Evolutionary conservation across 2,797 vertebrate species (phyloP), one percentile per base, ranked within the genome.

Genomic region (Loriculus beryllinus): DNA sequence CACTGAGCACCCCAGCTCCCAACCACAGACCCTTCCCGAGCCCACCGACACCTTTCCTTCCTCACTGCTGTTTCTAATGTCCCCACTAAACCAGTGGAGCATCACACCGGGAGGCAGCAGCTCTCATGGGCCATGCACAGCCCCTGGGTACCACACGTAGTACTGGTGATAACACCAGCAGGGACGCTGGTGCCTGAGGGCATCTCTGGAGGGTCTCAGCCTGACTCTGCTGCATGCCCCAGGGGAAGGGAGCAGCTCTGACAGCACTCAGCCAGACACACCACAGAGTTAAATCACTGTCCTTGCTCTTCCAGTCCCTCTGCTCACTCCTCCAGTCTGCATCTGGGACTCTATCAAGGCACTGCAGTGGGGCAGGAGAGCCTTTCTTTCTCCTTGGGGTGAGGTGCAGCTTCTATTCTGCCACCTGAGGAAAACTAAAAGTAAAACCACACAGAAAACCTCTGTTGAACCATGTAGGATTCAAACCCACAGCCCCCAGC

Each of bases 1-100:
- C 29, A 28, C 33, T 19, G 22, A 68, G 19, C 0, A 20, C 39
- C 15, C 0, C 0, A 5, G 3, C 16, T 54, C 16, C 23, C 42
- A 37, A 6, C 2, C 9, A 6, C 9, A 29, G 75, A 33, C 4
- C 8, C 3, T 63, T 60, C 23, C 28, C 3, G 2, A 54, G 9
- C 20, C 31, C 56, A 59, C 23, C 1, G 9, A 40, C 12, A 22
- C 10, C 14, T 26, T 45, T 76, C 8, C 28, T 26, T 65, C 54
- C 14, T 88, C 59, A 15, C 21, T 8, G 15, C 25, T 45, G 51
- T 62, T 28, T 45, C 51, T 56, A 28, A 35, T 2, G 3, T n/a
- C 8, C 29, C 25, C 31, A 47, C 23, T 3, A 86, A 67, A 26
- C 14, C 23, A 42, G 2, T 10, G 21, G 22, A 63, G 31, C 16